Evolutionary conservation across 2,888 invertebrate species (phyloP), one percentile per base, ranked within the genome.

Genomic region (Lepetodrilus schrolli): DNA sequence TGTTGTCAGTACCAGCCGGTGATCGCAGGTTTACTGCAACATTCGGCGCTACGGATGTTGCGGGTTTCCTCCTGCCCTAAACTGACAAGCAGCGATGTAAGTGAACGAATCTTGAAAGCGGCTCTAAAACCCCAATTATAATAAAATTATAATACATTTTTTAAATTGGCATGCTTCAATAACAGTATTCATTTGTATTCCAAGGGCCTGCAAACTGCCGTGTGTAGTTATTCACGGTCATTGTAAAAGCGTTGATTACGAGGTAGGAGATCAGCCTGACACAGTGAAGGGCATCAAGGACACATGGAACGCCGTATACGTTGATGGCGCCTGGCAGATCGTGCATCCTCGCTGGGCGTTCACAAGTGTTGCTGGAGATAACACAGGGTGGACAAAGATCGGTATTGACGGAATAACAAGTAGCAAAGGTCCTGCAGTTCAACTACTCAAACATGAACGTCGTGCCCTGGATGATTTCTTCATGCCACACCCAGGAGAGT

Each of bases 271-370:
- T 13, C 81, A 79, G 70, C 81, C 84, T 70, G n/a, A n/a, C n/a
- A n/a, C n/a, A n/a, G 72, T 82, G 8, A 43, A 47, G 0, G 70
- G 75, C 8, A 74, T 83, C 65, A 77, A 74, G 21, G 82, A 82
- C 66, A 83, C 85, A 43, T 88, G 88, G 87, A 83, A 81, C 48
- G 85, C 86, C 4, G 86, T 86, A 7, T 80, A 79, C 51, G 76
- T 87, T 20, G 83, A 83, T 51, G 83, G 80, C 4, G 75, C 78
- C 37, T 88, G 88, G 88, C 79, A 86, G 38, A 72, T 88, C 21
- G 70, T 88, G 10, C 87, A 88, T 68, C 81, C 84, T 1, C 81
- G 82, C 76, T 83, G 87, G 78, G 85, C 87, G 0, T 84, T 82
- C 68, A 84, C 83, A 21, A 26, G 10, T 20, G 70, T 70, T 4